Conservation (phyloP, 1,140 invertebrate genomes). For the Dreissena rostriformis region DNA sequence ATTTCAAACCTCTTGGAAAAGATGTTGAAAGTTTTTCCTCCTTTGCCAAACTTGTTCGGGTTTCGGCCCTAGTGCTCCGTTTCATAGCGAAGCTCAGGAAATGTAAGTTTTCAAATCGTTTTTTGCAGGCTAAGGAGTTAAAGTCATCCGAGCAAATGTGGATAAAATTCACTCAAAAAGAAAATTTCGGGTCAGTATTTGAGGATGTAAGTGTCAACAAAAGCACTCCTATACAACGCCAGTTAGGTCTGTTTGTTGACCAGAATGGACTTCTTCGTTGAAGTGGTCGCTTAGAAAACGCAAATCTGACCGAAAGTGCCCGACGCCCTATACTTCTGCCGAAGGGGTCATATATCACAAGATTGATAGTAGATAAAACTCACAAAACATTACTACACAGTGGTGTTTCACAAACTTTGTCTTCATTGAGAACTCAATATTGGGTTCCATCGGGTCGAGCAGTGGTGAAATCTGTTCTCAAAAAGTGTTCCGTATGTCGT, state of each 20-base stretch:
- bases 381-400: background rate
- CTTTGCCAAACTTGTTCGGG: background rate
- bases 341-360: background rate
- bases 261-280: constrained; percentile 15
- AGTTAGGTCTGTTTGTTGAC: constrained; percentile 18
- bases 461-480: constrained; percentile 4
- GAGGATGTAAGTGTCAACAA: background rate
- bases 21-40: background rate
- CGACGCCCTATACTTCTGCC: constrained; percentile 29
- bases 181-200: background rate
- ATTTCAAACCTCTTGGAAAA: no score
- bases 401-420: constrained; percentile 12
- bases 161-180: background rate
- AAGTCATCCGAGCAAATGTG: constrained; percentile 7
- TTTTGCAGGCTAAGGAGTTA: constrained; percentile 8
- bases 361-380: no score
- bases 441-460: constrained; percentile 22
- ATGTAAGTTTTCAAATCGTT: background rate
- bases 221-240: background rate
- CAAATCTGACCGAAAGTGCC: background rate
- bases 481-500: constrained; percentile 14
- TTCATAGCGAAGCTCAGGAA: background rate
- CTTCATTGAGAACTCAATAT: background rate
- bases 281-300: constrained; percentile 17
- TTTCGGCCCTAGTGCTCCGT: background rate